Percentiles rank a stretch among this genome's conserved stretches.
Conservation (phyloP, 2,797 vertebrate species). For the Neomorphus geoffroyi region DNA sequence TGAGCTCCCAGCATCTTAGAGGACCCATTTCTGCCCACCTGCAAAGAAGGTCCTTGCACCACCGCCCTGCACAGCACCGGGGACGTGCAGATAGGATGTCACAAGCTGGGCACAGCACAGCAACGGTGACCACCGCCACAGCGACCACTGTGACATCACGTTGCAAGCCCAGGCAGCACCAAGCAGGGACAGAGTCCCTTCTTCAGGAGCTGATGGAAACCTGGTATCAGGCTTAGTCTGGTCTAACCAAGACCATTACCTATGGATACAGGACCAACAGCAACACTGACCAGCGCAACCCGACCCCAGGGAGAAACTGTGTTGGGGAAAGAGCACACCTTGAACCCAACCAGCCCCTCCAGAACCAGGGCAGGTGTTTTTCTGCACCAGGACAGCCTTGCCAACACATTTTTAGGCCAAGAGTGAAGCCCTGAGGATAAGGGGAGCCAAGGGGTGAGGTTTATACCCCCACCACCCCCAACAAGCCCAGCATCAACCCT, state of each 20-base stretch:
- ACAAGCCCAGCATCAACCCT: neutral
- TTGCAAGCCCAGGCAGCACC: neutral
- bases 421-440: neutral
- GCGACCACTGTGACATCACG: fast-evolving
- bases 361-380: neutral
- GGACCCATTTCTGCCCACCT: neutral
- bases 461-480: neutral
- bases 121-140: fast-evolving
- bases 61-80: neutral
- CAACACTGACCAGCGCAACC: fast-evolving
- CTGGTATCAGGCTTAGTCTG: fast-evolving
- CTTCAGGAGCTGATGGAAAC: neutral
- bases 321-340: fast-evolving
- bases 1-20: fast-evolving
- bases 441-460: fast-evolving
- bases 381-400: fast-evolving
- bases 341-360: neutral
- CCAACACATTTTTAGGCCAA: neutral
- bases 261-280: fast-evolving
- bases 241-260: fast-evolving
- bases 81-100: fast-evolving
- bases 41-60: fast-evolving
- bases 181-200: fast-evolving
- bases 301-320: neutral
- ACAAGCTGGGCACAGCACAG: neutral